Evolutionary conservation across 2,797 vertebrate species (phyloP).

Genomic region (Ceryle rudis): DNA sequence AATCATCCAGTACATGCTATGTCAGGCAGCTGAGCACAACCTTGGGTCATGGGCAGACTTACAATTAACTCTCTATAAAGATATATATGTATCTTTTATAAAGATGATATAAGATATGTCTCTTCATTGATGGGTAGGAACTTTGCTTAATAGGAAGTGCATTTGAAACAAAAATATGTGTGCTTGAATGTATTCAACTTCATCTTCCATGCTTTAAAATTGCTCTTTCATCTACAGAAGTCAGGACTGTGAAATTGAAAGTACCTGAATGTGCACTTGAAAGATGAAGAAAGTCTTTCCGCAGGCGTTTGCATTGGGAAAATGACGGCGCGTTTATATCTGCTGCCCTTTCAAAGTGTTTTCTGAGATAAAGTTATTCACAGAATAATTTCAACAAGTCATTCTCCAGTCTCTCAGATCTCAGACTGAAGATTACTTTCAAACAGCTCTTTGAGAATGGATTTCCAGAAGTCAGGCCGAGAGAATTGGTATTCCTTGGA

Average conservation of each 20-base stretch:
- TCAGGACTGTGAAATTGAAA: constrained; percentile 21
- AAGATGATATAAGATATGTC: neutral
- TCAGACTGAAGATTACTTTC: constrained; percentile 20
- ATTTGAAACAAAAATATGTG: neutral
- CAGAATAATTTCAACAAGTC: constrained; percentile 25
- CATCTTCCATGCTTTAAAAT: neutral
- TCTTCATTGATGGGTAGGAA: neutral
- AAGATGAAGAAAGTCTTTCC: neutral
- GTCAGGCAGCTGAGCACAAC: neutral
- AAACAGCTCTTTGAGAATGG: constrained; percentile 21
- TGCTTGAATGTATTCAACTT: neutral
- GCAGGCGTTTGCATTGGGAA: neutral
- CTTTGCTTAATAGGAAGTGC: neutral
- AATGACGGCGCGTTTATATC: neutral
- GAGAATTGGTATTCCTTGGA: neutral
- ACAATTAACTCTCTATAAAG: neutral
- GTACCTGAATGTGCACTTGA: neutral
- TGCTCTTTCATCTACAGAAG: neutral
- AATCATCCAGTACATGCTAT: neutral
- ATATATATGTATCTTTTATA: neutral
- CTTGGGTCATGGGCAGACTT: neutral
- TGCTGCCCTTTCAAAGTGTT: constrained; percentile 17
- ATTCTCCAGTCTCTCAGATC: constrained; percentile 34
- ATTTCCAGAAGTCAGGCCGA: neutral
- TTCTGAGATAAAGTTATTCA: constrained; percentile 37